Base-by-base conservation (phyloP, 1,140 invertebrate genomes). In the Scaptomyza montana region DNA sequence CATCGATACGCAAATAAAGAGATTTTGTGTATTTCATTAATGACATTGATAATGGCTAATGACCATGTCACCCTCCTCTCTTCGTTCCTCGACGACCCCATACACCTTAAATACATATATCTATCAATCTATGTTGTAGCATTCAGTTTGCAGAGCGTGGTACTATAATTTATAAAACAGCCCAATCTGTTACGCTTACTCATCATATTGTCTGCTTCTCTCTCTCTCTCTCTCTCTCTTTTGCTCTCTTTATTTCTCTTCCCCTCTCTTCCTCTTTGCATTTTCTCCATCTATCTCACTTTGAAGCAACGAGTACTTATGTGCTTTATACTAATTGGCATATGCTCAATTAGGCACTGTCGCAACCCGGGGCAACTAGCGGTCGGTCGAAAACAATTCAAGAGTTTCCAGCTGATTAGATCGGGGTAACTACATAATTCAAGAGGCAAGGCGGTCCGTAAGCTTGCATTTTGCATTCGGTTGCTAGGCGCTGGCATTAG, bases 291-390 rank as follows among this genome's bases (percentile, higher is more conserved):
- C 12, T 12, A n/a, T n/a, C 3, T 43, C 12, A 5, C 2, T 36
- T 2, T 36, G 8, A 9, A 43, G 39, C 39, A 43, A 43, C 39
- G 39, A n/a, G 12, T 43, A 43, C n/a, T n/a, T 10, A 16, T 63
- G 43, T 69, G 45, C 36, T 54, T 63, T 67, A 82, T 89, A 84
- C 84, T 89, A 89, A 89, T 89, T 89, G 84, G 84, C 85, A 89
- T 89, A 89, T 84, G 84, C 84, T 80, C 79, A 89, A 84, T 89
- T 89, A 77, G 76, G 77, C 84, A 51, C 69, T 69, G 79, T 51
- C 78, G 70, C 82, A 87, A 75, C 82, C 70, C 72, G 65, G 70
- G 68, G 79, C 78, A 76, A 78, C 78, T 19, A 43, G 51, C 36
- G 21, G 30, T 60, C 33, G 28, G 49, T 30, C 43, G 28, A 21